phyloP scores from a whole-genome alignment of 2,888 invertebrate species.

The Malacosoma neustria region DNA sequence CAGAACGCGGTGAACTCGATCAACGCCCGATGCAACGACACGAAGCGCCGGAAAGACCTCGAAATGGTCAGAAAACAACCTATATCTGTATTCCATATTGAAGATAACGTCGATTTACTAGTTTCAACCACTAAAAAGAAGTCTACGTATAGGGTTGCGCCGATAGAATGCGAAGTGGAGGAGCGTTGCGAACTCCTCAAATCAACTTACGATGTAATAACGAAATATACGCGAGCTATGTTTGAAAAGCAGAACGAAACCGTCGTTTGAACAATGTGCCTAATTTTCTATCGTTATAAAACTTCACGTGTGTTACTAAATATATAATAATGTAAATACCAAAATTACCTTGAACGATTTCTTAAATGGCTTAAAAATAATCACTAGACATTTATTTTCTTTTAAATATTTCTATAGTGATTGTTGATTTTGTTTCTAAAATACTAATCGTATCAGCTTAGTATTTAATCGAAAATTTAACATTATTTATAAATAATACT shows the following conservation, averaged over 20 bases:
- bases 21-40: constrained; percentile 25
- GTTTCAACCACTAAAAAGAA: constrained; percentile 19
- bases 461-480: too few species aligned
- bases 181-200: constrained; percentile 61
- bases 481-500: too few species aligned
- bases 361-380: too few species aligned
- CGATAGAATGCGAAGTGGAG: constrained; percentile 48
- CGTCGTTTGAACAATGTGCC: constrained; percentile 56
- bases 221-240: constrained; percentile 64
- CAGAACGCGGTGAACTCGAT: constrained; percentile 35
- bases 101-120: constrained; percentile 31
- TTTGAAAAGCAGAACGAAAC: constrained; percentile 64
- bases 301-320: constrained; percentile 18
- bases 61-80: constrained; percentile 51
- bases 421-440: too few species aligned
- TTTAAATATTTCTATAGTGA: too few species aligned
- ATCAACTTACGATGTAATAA: constrained; percentile 60
- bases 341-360: too few species aligned
- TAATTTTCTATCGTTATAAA: constrained; percentile 17
- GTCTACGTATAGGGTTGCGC: constrained; percentile 52
- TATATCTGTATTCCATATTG: constrained; percentile 47
- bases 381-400: too few species aligned
- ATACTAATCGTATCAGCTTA: too few species aligned
- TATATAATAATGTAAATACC: too few species aligned
- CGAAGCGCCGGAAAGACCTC: constrained; percentile 43